These are phyloP conservation scores for Thrips palmi DNA, from an alignment of 1,140 invertebrate genomes.

Conservation along the genomic window DNA sequence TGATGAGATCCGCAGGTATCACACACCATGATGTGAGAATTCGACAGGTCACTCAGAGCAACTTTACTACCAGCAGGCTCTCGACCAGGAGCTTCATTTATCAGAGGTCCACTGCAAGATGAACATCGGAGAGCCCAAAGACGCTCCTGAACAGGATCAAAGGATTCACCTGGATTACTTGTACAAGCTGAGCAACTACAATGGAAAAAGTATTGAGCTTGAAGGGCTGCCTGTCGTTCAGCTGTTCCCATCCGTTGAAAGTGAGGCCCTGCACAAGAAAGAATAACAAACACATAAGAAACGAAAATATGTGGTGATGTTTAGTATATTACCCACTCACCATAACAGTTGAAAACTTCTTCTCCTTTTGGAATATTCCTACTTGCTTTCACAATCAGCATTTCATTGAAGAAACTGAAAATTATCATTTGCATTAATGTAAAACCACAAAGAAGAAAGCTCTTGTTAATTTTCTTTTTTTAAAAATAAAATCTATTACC, in stretches of 20 bases:
- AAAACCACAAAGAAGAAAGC: no score
- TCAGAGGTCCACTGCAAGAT: conserved; percentile 20
- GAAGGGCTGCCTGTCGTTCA: conserved; percentile 36
- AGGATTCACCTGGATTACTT: conserved; percentile 18
- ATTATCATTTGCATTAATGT: conserved; percentile 3
- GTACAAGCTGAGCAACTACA: conserved; percentile 44
- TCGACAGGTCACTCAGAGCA: conserved; percentile 6
- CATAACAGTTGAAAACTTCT: conserved; percentile 62
- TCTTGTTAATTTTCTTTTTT: no score
- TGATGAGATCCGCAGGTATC: conserved; percentile 18
- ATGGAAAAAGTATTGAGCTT: conserved; percentile 48
- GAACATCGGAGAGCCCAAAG: conserved; percentile 20
- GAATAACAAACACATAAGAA: conserved; percentile 7
- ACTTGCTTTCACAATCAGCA: conserved; percentile 34
- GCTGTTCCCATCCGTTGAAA: conserved; percentile 32
- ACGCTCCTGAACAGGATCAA: conserved; percentile 21
- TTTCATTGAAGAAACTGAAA: conserved; percentile 26
- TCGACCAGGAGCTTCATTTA: conserved; percentile 16
- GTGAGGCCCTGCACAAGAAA: conserved; percentile 33
- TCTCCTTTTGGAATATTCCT: conserved; percentile 29
- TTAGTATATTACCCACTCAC: conserved; percentile 18
- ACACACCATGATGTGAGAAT: conserved; percentile 15
- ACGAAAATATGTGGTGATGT: conserved; percentile 1
- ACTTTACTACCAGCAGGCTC: conserved; percentile 1
- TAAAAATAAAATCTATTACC: no score